phyloP scores from a whole-genome alignment of 1,140 invertebrate species.

The Aleiodes sp. region DNA sequence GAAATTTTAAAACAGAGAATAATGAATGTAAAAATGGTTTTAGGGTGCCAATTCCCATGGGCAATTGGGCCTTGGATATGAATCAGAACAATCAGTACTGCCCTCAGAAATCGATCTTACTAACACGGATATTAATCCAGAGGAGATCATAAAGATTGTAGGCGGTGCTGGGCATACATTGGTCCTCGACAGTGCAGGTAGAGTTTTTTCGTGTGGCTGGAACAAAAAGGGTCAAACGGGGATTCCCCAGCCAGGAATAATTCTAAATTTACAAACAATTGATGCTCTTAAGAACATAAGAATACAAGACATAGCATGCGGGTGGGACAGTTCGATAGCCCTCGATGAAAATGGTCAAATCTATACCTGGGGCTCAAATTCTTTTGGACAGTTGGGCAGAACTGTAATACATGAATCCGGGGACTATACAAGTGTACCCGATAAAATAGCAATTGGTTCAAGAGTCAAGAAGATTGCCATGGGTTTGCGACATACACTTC shows the following conservation, averaged over 20 bases:
- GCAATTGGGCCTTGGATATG: conserved; percentile 76
- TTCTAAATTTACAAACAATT: conserved; percentile 40
- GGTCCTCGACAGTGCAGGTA: conserved; percentile 72
- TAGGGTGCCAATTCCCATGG: conserved; percentile 89
- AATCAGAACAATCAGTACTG: conserved; percentile 73
- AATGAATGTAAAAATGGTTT: conserved; percentile 37
- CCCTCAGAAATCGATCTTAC: conserved; percentile 67
- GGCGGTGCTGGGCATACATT: conserved; percentile 83
- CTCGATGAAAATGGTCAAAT: conserved; percentile 72
- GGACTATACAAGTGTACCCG: conserved; percentile 23
- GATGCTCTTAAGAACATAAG: conserved; percentile 57
- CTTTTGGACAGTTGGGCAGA: conserved; percentile 75
- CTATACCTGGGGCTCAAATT: conserved; percentile 81
- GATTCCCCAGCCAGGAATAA: conserved; percentile 48
- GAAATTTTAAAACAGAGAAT: neutral
- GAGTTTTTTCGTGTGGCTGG: conserved; percentile 86
- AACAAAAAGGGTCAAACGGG: conserved; percentile 85
- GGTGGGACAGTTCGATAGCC: conserved; percentile 78
- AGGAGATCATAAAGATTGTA: conserved; percentile 70
- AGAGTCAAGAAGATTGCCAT: conserved; percentile 47
- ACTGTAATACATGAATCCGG: neutral
- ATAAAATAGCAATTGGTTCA: conserved; percentile 19
- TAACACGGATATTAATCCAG: conserved; percentile 54
- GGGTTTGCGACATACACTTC: conserved; percentile 75
- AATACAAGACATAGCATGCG: conserved; percentile 71